phyloP scores from a whole-genome alignment of 2,797 vertebrate genomes.

The Liparis tanakae region DNA sequence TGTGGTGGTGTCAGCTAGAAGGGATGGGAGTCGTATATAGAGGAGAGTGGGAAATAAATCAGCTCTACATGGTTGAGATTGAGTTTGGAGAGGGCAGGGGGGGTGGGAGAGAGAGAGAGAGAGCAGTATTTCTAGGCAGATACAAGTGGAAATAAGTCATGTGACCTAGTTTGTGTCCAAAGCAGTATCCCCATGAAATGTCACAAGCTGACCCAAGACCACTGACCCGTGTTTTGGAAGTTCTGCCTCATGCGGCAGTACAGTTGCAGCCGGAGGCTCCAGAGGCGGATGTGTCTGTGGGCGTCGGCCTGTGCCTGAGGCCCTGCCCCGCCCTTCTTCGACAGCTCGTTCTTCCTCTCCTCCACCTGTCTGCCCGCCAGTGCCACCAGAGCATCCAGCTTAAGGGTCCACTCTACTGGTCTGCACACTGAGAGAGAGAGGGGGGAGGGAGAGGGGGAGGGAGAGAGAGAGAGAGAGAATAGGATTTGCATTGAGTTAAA shows the following conservation, averaged over 20 bases:
- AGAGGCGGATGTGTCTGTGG: slow-evolving; percentile 76
- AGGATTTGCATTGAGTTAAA: slow-evolving; percentile 10
- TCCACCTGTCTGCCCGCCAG: slow-evolving; percentile 73
- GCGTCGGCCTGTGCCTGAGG: slow-evolving; percentile 70
- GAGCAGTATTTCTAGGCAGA: background rate
- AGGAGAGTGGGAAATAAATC: background rate
- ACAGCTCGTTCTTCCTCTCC: slow-evolving; percentile 71
- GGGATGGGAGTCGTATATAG: slow-evolving; percentile 7
- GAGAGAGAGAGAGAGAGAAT: background rate
- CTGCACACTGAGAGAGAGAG: slow-evolving; percentile 65
- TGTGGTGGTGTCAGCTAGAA: slow-evolving; percentile 14
- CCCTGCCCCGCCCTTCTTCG: slow-evolving; percentile 58
- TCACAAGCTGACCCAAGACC: slow-evolving; percentile 15
- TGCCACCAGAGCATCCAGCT: slow-evolving; percentile 79
- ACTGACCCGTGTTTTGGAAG: slow-evolving; percentile 79
- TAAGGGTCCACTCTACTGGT: slow-evolving; percentile 75
- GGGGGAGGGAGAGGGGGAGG: too few relatives aligned
- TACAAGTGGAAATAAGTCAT: background rate
- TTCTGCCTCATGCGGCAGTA: slow-evolving; percentile 83
- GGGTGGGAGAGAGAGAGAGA: background rate
- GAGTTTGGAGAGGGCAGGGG: background rate
- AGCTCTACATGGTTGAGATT: background rate
- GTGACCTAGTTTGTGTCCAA: slow-evolving; percentile 18
- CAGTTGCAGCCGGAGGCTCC: slow-evolving; percentile 81
- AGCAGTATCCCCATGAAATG: slow-evolving; percentile 8